Percentiles rank a stretch among this genome's conserved stretches.
These are phyloP conservation scores for Rhynchomys soricoides DNA, from an alignment of 2,113 vertebrate species.

Conservation along the genomic window DNA sequence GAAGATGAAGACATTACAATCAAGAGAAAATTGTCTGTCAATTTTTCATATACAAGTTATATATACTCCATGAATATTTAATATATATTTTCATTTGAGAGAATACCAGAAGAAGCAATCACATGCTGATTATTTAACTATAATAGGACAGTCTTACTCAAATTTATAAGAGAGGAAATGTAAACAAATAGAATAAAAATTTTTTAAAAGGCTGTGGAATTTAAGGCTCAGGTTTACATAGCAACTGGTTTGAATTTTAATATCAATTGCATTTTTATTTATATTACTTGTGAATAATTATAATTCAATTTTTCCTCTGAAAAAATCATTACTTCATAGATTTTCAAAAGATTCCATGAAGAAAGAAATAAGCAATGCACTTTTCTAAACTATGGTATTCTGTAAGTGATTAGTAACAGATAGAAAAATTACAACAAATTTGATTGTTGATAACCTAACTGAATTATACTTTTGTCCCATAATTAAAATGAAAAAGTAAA, in stretches of 20 bases:
- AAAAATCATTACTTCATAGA: background rate
- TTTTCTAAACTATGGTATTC: background rate
- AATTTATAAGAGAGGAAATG: background rate
- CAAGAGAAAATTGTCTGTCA: background rate
- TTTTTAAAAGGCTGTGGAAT: background rate
- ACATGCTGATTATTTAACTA: background rate
- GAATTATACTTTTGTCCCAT: background rate
- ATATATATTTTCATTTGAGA: background rate
- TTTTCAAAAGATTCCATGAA: background rate
- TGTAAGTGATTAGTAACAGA: background rate
- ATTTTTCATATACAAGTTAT: background rate
- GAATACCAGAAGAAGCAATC: background rate
- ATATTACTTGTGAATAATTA: background rate
- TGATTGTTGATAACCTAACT: background rate
- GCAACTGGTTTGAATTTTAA: background rate
- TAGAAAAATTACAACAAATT: background rate
- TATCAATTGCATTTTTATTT: background rate
- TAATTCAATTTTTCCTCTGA: no score
- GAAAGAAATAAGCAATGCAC: background rate
- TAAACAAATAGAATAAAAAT: background rate
- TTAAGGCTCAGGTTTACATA: background rate
- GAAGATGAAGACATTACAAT: background rate
- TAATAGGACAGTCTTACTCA: background rate
- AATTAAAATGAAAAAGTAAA: background rate
- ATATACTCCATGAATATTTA: background rate